Evolutionary conservation across 2,888 invertebrate genomes (phyloP), one percentile per base, ranked within the genome.

Genomic region (Acrocyrtus sp.): DNA sequence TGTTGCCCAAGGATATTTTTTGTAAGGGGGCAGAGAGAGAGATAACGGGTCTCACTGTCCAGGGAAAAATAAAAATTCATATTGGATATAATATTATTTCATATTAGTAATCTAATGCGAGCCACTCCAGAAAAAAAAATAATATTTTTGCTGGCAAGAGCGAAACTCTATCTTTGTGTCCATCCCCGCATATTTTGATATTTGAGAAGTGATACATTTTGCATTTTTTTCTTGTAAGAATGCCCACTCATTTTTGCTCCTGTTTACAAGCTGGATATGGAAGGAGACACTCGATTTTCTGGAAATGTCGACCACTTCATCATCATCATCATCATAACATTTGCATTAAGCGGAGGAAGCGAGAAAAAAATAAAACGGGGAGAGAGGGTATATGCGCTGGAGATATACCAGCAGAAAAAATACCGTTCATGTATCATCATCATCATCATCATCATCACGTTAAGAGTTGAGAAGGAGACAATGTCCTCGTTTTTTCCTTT

Each of bases 311-410:
- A 67, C 73, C 75, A 73, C 79, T 77, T 79, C 75, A 74, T 74
- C 75, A 78, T 78, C 76, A 77, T 78, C 78, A n/a, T n/a, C n/a
- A n/a, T n/a, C n/a, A 77, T 77, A 78, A 72, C 75, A 77, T 78
- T 78, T 78, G 77, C 78, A 78, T 78, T 77, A 78, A 78, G 69
- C 51, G 72, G 69, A 76, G 74, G 77, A 77, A 74, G 72, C 72
- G 63, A 65, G 72, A 63, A 67, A 78, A 50, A 58, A n/a, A n/a
- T n/a, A n/a, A n/a, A n/a, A n/a, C n/a, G n/a, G n/a, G n/a, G n/a
- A n/a, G n/a, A n/a, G n/a, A n/a, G n/a, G n/a, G n/a, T n/a, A n/a
- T n/a, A n/a, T n/a, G n/a, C n/a, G n/a, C n/a, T n/a, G n/a, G n/a
- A n/a, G n/a, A n/a, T n/a, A n/a, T n/a, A n/a, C n/a, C n/a, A n/a